Evolutionary conservation across 2,888 invertebrate species (phyloP).

Genomic region (Dexiosoma caninum): DNA sequence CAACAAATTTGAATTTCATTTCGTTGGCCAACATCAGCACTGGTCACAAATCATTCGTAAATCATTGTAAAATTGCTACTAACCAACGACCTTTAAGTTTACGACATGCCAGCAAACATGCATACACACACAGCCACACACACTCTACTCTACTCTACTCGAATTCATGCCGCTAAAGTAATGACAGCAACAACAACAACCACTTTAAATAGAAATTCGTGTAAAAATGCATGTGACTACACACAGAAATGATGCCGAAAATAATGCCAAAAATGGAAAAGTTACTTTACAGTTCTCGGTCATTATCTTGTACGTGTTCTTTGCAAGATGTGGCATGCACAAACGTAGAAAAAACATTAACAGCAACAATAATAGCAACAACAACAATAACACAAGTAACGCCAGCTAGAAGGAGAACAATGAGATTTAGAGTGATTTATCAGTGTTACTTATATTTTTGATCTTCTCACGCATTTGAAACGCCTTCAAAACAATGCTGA

Average conservation of each 20-base stretch:
- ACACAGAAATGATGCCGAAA: conserved; percentile 45
- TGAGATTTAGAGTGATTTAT: conserved; percentile 75
- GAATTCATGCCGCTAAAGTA: neutral
- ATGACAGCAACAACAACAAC: conserved; percentile 5
- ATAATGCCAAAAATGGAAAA: conserved; percentile 62
- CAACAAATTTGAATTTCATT: conserved; percentile 38
- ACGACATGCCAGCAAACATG: conserved; percentile 29
- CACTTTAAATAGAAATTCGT: conserved; percentile 46
- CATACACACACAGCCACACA: neutral
- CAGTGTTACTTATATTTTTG: conserved; percentile 73
- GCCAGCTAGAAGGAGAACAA: conserved; percentile 61
- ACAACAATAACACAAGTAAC: neutral
- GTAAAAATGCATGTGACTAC: conserved; percentile 62
- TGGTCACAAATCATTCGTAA: conserved; percentile 58
- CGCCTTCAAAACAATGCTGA: conserved; percentile 43
- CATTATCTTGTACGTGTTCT: conserved; percentile 46
- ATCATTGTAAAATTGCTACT: conserved; percentile 60
- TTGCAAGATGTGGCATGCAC: conserved; percentile 25
- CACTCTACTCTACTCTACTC: neutral
- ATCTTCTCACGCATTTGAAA: conserved; percentile 72
- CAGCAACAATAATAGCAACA: neutral
- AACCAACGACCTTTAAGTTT: conserved; percentile 57
- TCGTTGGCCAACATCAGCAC: conserved; percentile 41
- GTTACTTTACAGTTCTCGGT: conserved; percentile 51
- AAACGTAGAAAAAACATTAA: neutral